phyloP scores from a whole-genome alignment of 2,888 invertebrate genomes.

The Dysmachus trigonus region DNA sequence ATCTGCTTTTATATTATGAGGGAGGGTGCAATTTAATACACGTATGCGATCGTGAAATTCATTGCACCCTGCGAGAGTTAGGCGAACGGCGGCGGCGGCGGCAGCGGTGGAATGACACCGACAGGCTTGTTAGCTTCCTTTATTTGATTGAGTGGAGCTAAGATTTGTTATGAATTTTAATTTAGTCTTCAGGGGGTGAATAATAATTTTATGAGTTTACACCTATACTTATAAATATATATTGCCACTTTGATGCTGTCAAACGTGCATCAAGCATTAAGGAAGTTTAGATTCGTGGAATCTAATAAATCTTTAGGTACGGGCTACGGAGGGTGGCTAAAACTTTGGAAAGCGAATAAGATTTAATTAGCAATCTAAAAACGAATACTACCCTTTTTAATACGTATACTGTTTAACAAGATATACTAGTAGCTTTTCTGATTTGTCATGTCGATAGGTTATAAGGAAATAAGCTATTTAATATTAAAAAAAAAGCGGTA shows the following conservation, averaged over 20 bases:
- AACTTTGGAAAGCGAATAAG: no score
- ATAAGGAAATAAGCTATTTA: no score
- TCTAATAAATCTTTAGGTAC: no score
- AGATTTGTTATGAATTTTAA: conserved; percentile 51
- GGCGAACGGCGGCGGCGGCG: background rate
- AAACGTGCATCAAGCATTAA: background rate
- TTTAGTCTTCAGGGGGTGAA: conserved; percentile 16
- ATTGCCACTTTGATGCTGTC: background rate
- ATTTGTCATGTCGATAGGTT: no score
- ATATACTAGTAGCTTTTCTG: no score
- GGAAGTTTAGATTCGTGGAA: background rate
- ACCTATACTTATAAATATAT: background rate
- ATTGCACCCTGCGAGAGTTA: background rate
- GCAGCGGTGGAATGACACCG: conserved; percentile 6
- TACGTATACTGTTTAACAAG: no score
- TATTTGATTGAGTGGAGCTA: conserved; percentile 50
- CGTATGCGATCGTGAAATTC: background rate
- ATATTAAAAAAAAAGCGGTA: no score
- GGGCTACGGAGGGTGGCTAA: no score
- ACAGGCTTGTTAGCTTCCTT: conserved; percentile 20
- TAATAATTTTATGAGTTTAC: conserved; percentile 9
- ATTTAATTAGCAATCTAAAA: no score
- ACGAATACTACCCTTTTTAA: no score
- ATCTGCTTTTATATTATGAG: conserved; percentile 50
- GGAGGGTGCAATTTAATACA: conserved; percentile 22